phyloP scores from a whole-genome alignment of 1,140 invertebrate genomes.

The Leptopilina boulardi region DNA sequence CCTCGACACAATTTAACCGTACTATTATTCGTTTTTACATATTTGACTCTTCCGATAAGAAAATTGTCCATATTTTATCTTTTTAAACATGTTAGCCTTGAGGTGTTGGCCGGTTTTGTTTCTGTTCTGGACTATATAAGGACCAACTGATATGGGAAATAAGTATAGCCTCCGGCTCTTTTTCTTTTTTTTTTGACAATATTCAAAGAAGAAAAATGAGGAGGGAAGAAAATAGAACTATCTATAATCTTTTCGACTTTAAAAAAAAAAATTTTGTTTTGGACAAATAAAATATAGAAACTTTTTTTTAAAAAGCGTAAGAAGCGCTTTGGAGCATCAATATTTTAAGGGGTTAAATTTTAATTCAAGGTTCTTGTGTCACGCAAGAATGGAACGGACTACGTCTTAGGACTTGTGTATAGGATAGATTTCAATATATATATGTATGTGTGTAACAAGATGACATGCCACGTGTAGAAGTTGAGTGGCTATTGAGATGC shows the following conservation, averaged over 20 bases:
- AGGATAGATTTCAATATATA: not conserved
- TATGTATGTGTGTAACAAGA: constrained; percentile 58
- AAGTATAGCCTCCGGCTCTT: constrained; percentile 62
- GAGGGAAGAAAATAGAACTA: constrained; percentile 32
- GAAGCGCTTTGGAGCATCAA: not conserved
- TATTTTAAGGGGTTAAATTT: constrained; percentile 16
- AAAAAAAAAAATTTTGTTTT: no score
- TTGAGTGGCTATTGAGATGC: constrained; percentile 69
- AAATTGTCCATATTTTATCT: constrained; percentile 67
- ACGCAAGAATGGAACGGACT: not conserved
- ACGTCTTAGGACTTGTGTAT: not conserved
- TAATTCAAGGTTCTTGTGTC: not conserved
- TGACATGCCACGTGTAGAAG: constrained; percentile 48
- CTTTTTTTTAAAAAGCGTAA: not conserved
- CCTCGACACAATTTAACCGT: constrained; percentile 67
- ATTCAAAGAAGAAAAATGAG: not conserved
- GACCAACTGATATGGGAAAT: constrained; percentile 68
- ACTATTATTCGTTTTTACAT: constrained; percentile 72
- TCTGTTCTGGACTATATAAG: constrained; percentile 45
- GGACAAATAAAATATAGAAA: not conserved
- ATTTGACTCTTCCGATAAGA: constrained; percentile 68
- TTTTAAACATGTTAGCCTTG: constrained; percentile 69
- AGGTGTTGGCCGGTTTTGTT: constrained; percentile 63
- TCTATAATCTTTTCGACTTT: constrained; percentile 15
- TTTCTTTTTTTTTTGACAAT: not conserved